These are phyloP conservation scores for Sinodicranocentrus sp. DNA, from an alignment of 2,888 invertebrate genomes.

Conservation along the genomic window DNA sequence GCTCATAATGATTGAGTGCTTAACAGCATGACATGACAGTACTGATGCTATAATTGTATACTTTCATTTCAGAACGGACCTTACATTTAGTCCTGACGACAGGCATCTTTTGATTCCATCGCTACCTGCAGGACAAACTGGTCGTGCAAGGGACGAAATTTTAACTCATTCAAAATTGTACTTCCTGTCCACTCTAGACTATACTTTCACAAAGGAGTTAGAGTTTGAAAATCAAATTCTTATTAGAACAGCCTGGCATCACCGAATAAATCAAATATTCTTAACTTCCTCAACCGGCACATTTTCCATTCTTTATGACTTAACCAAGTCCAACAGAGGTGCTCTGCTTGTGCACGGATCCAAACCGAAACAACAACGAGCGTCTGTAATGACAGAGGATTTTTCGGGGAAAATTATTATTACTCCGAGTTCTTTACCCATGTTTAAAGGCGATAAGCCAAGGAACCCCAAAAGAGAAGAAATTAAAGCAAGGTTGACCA, in stretches of 20 bases:
- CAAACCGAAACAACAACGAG: slow-evolving; percentile 87
- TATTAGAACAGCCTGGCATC: slow-evolving; percentile 96
- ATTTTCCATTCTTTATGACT: slow-evolving; percentile 94
- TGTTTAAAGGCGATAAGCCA: slow-evolving; percentile 95
- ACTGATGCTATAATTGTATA: no score
- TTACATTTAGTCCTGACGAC: slow-evolving; percentile 95
- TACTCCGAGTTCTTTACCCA: slow-evolving; percentile 95
- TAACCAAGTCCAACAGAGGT: slow-evolving; percentile 90
- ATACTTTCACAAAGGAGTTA: slow-evolving; percentile 68
- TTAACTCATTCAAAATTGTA: slow-evolving; percentile 69
- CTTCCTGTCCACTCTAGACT: slow-evolving; percentile 70
- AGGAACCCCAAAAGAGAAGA: slow-evolving; percentile 79
- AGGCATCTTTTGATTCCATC: slow-evolving; percentile 78
- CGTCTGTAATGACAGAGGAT: slow-evolving; percentile 83
- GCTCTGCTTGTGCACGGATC: slow-evolving; percentile 94
- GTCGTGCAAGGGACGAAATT: slow-evolving; percentile 69
- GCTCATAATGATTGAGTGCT: no score
- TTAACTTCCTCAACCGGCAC: slow-evolving; percentile 94
- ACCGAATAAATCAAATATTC: slow-evolving; percentile 97
- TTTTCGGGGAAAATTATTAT: slow-evolving; percentile 95
- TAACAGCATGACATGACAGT: no score
- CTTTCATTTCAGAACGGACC: slow-evolving; percentile 83
- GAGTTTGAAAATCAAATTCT: slow-evolving; percentile 80
- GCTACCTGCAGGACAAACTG: slow-evolving; percentile 72
- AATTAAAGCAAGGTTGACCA: slow-evolving; percentile 72